Conservation (phyloP, 2,797 vertebrate species). For the Macrochelys suwanniensis region DNA sequence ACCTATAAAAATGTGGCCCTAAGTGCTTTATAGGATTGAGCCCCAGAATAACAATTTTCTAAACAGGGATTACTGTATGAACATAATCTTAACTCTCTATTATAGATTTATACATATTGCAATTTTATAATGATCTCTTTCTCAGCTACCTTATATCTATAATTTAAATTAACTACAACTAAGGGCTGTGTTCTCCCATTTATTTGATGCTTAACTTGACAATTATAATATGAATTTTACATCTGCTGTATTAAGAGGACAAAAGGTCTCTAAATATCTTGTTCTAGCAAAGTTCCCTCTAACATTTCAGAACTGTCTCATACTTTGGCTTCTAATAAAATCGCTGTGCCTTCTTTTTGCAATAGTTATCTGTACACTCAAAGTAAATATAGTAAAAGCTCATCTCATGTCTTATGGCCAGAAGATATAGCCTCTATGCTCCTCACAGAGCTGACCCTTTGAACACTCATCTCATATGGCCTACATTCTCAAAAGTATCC, state of each 20-base stretch:
- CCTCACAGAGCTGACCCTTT: not conserved
- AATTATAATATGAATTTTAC: not conserved
- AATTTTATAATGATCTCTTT: not conserved
- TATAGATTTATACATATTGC: not conserved
- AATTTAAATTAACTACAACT: not conserved
- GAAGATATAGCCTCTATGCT: not conserved
- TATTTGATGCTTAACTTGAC: not conserved
- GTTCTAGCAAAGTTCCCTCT: not conserved
- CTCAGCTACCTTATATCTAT: not conserved
- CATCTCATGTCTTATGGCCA: not conserved
- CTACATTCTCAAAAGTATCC: not conserved
- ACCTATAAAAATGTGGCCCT: not conserved
- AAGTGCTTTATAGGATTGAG: not conserved
- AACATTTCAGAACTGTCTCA: not conserved
- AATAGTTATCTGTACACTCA: not conserved
- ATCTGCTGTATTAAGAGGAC: not conserved
- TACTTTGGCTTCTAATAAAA: not conserved
- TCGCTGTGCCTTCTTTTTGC: not conserved
- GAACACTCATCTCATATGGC: not conserved
- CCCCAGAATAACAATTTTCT: not conserved
- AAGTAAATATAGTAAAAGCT: not conserved
- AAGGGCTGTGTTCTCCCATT: not conserved
- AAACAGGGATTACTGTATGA: not conserved
- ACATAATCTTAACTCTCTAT: not conserved
- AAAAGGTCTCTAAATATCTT: not conserved